phyloP scores from a whole-genome alignment of 92 coral and sea anemone species.

The Phenganax marumi region DNA sequence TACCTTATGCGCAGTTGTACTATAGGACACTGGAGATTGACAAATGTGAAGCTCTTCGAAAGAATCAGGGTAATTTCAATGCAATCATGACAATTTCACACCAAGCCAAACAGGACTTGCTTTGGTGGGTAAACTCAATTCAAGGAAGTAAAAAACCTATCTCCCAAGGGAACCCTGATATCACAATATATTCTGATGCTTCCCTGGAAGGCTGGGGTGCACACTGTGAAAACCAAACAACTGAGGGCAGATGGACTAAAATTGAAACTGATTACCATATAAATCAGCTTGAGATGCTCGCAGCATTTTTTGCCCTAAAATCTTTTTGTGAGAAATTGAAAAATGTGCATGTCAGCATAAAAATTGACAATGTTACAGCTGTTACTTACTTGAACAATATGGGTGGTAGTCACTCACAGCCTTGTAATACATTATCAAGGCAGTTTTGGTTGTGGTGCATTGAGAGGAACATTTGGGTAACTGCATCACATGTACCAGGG shows the following conservation, averaged over 20 bases:
- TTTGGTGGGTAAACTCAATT: slow-evolving; percentile 35
- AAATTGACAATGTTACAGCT: slow-evolving; percentile 26
- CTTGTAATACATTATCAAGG: not conserved
- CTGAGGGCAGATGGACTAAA: slow-evolving; percentile 22
- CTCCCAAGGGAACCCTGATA: slow-evolving; percentile 31
- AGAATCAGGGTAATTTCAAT: slow-evolving; percentile 28
- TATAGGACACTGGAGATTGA: not conserved
- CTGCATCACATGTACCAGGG: slow-evolving; percentile 3
- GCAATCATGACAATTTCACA: slow-evolving; percentile 14
- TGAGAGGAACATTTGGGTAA: slow-evolving; percentile 5
- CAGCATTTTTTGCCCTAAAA: not conserved
- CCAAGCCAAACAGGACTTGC: slow-evolving; percentile 22
- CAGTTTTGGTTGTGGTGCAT: slow-evolving; percentile 6
- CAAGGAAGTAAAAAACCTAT: slow-evolving; percentile 21
- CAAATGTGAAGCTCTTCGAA: not conserved
- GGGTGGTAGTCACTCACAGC: not conserved
- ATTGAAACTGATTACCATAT: slow-evolving; percentile 24
- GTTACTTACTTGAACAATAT: slow-evolving; percentile 1
- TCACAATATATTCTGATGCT: slow-evolving; percentile 36
- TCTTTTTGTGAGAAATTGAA: not conserved
- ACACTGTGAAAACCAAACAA: not conserved
- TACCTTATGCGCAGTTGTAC: slow-evolving; percentile 16
- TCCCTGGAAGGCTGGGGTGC: slow-evolving; percentile 45
- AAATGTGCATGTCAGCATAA: not conserved
- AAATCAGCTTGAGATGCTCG: slow-evolving; percentile 14